Percentiles rank a stretch among this genome's conserved stretches.
These are phyloP conservation scores for Condylura cristata DNA, from an alignment of 2,113 vertebrate genomes.

Conservation along the genomic window DNA sequence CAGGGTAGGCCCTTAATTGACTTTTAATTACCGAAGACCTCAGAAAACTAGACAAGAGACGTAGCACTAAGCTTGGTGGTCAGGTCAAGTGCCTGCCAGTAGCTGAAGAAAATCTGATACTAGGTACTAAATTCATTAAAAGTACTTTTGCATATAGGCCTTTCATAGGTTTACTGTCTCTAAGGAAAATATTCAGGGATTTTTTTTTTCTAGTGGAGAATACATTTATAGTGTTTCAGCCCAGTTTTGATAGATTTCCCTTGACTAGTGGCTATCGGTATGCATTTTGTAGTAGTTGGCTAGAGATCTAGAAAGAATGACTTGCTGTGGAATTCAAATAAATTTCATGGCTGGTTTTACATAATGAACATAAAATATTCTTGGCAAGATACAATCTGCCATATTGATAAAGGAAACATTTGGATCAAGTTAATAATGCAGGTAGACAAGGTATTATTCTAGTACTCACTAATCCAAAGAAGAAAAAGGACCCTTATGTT, in stretches of 20 bases:
- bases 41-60: not conserved
- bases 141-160: not conserved
- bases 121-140: not conserved
- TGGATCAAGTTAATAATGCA: not conserved
- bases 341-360: not conserved
- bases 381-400: not conserved
- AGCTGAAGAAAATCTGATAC: not conserved
- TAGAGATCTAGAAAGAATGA: not conserved
- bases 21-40: not conserved
- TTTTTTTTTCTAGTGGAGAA: slow-evolving; percentile 23
- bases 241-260: not conserved
- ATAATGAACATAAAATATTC: not conserved
- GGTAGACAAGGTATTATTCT: not conserved
- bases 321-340: not conserved
- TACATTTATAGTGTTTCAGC: not conserved
- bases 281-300: not conserved
- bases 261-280: not conserved
- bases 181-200: not conserved
- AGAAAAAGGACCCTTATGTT: not conserved
- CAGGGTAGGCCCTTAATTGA: not conserved
- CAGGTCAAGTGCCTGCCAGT: not conserved
- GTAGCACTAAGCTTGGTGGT: not conserved
- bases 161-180: not conserved
- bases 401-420: not conserved
- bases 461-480: not conserved